These are phyloP conservation scores for Ispidina lecontei DNA, from an alignment of 2,797 vertebrate genomes.

Conservation along the genomic window DNA sequence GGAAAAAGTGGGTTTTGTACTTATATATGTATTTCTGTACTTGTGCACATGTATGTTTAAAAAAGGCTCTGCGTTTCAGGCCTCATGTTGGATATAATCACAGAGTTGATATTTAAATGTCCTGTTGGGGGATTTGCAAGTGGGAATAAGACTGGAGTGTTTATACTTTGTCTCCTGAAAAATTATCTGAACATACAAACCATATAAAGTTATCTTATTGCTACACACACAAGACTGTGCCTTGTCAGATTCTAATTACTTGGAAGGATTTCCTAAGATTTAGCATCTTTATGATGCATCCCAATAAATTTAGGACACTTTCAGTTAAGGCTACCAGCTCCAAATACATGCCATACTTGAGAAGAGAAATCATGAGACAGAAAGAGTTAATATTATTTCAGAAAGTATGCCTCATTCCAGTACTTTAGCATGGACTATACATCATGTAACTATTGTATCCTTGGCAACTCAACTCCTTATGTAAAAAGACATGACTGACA, in stretches of 20 bases:
- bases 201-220: not conserved
- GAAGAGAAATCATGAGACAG: not conserved
- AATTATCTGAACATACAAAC: not conserved
- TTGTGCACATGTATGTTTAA: not conserved
- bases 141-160: not conserved
- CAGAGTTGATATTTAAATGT: not conserved
- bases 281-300: not conserved
- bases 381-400: constrained; percentile 26
- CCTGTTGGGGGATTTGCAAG: not conserved
- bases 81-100: not conserved
- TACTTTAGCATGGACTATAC: constrained; percentile 46
- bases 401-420: constrained; percentile 24
- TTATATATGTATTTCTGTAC: accelerated
- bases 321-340: not conserved
- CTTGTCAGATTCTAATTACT: not conserved
- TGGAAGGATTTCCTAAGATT: not conserved
- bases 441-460: constrained; percentile 52
- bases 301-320: not conserved
- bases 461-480: constrained; percentile 51
- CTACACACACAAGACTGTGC: not conserved
- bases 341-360: not conserved
- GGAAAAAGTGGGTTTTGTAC: not conserved
- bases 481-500: constrained; percentile 46
- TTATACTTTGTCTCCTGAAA: not conserved
- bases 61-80: not conserved